Conservation (phyloP, 2,888 invertebrate species). For the Amphipyra berbera region DNA sequence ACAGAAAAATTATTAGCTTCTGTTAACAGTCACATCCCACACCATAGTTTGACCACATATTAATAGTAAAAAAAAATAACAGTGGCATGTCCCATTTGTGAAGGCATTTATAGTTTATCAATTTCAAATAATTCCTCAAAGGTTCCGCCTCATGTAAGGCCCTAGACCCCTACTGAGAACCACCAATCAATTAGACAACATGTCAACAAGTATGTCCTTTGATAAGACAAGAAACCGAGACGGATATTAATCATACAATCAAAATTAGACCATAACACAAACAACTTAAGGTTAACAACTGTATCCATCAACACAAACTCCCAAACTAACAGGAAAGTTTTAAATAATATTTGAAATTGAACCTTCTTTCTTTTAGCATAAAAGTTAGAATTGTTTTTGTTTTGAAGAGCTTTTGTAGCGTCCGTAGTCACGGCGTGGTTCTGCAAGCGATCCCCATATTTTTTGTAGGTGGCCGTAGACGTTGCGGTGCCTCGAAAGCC, state of each 20-base stretch:
- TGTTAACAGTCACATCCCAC: conserved; percentile 50
- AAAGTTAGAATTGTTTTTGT: conserved; percentile 46
- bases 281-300: conserved; percentile 76
- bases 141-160: conserved; percentile 83
- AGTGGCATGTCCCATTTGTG: conserved; percentile 88
- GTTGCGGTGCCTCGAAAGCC: conserved; percentile 88
- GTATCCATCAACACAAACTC: conserved; percentile 65
- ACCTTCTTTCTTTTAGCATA: conserved; percentile 58
- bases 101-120: conserved; percentile 87
- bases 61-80: conserved; percentile 76
- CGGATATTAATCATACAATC: conserved; percentile 62
- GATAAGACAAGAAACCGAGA: conserved; percentile 80
- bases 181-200: conserved; percentile 90
- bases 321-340: conserved; percentile 59
- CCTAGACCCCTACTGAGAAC: conserved; percentile 86
- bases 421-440: conserved; percentile 74
- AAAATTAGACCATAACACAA: conserved; percentile 81
- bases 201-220: conserved; percentile 90
- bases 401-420: conserved; percentile 66
- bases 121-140: conserved; percentile 88
- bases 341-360: conserved; percentile 47
- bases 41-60: conserved; percentile 69
- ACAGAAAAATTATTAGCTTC: conserved; percentile 36
- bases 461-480: conserved; percentile 86
- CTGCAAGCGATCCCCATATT: conserved; percentile 85